Base-by-base conservation (phyloP, 2,888 invertebrate species). In the Smittia sp. region DNA sequence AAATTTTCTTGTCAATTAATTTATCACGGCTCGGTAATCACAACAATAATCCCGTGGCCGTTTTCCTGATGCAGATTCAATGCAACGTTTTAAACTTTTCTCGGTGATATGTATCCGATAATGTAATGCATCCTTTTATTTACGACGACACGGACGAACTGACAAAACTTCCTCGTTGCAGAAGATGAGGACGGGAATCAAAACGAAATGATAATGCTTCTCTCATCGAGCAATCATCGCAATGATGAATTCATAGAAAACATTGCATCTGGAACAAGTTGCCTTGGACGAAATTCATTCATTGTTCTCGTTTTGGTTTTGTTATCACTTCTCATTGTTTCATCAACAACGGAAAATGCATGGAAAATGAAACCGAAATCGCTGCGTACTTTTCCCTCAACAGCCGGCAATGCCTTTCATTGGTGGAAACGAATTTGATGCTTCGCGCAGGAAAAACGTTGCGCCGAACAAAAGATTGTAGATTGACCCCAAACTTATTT, bases 201-300 rank as follows among this genome's bases (percentile, higher is more conserved):
- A 22, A 67, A 39, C 46, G 41, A 67, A 24, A 41, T 46, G 67
- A 67, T 46, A 67, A 67, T 67, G 41, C 41, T 67, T 67, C 18
- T 58, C 58, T 66, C 66, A 38, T 66, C 38, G 46, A 68, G 24
- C 68, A 68, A 68, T 68, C 68, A 68, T 68, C 68, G 22, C 46
- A 22, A 46, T 46, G 46, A 46, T 46, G 46, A 46, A 46, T 46
- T 46, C 46, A 46, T n/a, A 46, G 46, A 46, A 46, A 46, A 46
- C 46, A 46, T 46, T 46, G 46, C 46, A 46, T 11, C n/a, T 46
- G 46, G 46, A 46, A 46, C 46, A 15, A n/a, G n/a, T 46, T 11
- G 11, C 15, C 2, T n/a, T 46, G 2, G 9, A 32, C 32, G 32
- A 32, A 11, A 6, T 15, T 46, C n/a, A 7, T 46, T 46, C 46